Evolutionary conservation across 2,888 invertebrate species (phyloP).

Genomic region (Lumbricus terrestris): DNA sequence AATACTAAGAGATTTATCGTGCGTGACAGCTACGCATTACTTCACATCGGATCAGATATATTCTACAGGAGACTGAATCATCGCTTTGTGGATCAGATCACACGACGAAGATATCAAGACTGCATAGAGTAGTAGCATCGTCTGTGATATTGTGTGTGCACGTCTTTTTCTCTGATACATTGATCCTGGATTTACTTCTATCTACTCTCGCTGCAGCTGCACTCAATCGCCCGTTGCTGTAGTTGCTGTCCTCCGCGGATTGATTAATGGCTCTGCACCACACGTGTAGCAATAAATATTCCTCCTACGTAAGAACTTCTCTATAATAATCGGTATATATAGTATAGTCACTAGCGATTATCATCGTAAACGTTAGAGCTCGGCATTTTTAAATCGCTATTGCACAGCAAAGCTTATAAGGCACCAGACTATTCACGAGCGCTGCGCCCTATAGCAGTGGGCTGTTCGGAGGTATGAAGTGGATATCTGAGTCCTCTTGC

Average conservation of each 20-base stretch:
- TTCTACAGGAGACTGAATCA: background rate
- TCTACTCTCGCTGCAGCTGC: background rate
- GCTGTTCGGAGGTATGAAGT: too few relatives aligned
- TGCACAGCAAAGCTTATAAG: too few relatives aligned
- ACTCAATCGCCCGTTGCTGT: background rate
- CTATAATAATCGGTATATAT: background rate
- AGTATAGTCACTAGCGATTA: background rate
- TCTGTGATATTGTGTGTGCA: too few relatives aligned
- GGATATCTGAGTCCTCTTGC: too few relatives aligned
- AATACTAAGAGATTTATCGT: too few relatives aligned
- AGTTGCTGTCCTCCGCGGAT: too few relatives aligned
- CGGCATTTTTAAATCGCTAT: too few relatives aligned
- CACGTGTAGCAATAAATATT: background rate
- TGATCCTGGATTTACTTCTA: background rate
- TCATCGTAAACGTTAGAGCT: too few relatives aligned
- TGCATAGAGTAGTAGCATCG: too few relatives aligned
- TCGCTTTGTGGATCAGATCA: background rate
- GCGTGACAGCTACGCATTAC: too few relatives aligned
- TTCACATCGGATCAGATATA: background rate
- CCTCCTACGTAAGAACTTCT: background rate
- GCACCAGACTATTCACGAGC: too few relatives aligned
- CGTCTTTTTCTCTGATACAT: background rate
- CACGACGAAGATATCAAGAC: background rate
- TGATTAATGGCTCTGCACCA: background rate
- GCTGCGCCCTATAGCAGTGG: too few relatives aligned